Percentiles rank a stretch among this genome's conserved stretches.
phyloP scores from a whole-genome alignment of 2,797 vertebrate genomes.

The Pipistrellus kuhlii region DNA sequence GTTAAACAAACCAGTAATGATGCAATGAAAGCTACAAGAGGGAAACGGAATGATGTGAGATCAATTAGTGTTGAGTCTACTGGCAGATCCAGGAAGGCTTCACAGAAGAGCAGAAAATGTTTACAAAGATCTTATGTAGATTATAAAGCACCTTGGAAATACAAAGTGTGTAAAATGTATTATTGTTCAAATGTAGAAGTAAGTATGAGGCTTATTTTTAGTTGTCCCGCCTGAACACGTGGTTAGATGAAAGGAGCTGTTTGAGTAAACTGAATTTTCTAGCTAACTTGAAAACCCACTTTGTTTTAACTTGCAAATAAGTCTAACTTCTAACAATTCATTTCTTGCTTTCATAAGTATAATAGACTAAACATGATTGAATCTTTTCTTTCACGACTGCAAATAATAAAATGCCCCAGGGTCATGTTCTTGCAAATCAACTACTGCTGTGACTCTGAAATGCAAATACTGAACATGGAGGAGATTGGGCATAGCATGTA shows the following conservation, averaged over 20 bases:
- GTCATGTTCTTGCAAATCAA: constrained; percentile 58
- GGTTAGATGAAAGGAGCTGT: constrained; percentile 12
- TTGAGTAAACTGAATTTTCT: constrained; percentile 48
- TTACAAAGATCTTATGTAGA: neutral
- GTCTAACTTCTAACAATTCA: constrained; percentile 66
- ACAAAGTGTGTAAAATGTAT: neutral
- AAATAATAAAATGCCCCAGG: constrained; percentile 61
- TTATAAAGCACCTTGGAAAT: neutral
- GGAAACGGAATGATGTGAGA: neutral
- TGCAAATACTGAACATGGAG: constrained; percentile 34
- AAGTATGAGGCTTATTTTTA: constrained; percentile 22
- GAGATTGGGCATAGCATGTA: neutral
- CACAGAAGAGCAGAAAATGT: neutral
- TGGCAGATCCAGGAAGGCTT: neutral
- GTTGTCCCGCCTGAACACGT: neutral
- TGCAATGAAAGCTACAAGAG: neutral
- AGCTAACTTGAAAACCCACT: constrained; percentile 37
- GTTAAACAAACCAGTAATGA: neutral
- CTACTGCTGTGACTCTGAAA: constrained; percentile 18
- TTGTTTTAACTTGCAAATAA: constrained; percentile 64
- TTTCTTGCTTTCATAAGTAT: constrained; percentile 57
- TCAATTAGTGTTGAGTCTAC: neutral
- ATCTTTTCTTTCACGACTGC: constrained; percentile 61
- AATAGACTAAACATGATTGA: constrained; percentile 61
- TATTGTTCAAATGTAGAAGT: neutral